A percentile compares a stretch with the other conserved stretches of the same genome.
These are phyloP conservation scores for Menidia beryllina DNA, from an alignment of 2,113 vertebrate genomes.

Conservation along the genomic window DNA sequence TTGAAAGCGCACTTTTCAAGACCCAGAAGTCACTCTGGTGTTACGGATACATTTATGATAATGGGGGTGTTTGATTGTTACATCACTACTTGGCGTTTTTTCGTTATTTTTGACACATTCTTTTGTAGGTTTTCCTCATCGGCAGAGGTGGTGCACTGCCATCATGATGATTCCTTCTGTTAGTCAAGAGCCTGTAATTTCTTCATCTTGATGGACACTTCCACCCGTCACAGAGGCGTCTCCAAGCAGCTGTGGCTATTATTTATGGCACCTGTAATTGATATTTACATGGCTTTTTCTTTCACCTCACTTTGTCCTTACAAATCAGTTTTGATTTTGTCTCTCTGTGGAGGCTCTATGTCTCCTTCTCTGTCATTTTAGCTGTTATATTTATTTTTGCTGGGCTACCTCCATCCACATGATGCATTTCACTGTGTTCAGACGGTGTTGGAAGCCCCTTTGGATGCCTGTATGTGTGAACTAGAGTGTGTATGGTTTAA, in stretches of 20 bases:
- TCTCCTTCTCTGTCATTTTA: background rate
- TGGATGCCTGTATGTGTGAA: slow-evolving; percentile 5
- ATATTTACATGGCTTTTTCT: background rate
- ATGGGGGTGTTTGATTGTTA: background rate
- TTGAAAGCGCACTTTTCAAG: background rate
- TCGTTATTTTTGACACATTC: background rate
- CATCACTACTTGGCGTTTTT: background rate
- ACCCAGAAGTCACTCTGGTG: background rate
- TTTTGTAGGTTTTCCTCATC: background rate
- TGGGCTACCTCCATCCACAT: background rate
- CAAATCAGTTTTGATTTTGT: too few relatives aligned
- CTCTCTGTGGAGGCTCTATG: background rate
- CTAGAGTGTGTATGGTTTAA: slow-evolving; percentile 57
- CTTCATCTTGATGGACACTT: too few relatives aligned
- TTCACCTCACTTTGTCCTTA: background rate
- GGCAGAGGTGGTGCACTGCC: background rate
- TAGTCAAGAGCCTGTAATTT: too few relatives aligned
- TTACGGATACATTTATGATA: background rate
- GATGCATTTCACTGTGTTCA: slow-evolving; percentile 6
- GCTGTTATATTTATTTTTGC: slow-evolving; percentile 5
- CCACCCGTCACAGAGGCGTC: too few relatives aligned
- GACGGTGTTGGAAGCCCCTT: background rate
- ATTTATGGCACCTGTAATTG: too few relatives aligned
- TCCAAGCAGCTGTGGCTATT: too few relatives aligned
- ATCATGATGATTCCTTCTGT: background rate